phyloP scores from a whole-genome alignment of 2,797 vertebrate genomes.

The Xenentodon cancila region DNA sequence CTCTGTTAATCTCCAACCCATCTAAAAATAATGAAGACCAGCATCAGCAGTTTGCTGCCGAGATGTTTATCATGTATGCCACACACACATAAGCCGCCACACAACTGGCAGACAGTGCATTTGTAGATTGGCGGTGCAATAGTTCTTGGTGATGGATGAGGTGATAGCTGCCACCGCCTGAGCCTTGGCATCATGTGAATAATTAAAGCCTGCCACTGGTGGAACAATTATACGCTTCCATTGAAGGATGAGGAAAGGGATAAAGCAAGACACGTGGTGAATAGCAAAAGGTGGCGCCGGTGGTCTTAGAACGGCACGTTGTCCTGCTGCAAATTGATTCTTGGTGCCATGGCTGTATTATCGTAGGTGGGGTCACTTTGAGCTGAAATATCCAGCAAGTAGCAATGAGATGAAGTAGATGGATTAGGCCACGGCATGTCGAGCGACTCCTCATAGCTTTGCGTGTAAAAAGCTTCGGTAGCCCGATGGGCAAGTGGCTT shows the following conservation, averaged over 20 bases:
- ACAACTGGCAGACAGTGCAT: conserved; percentile 52
- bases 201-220: conserved; percentile 78
- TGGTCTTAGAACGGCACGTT: conserved; percentile 3
- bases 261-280: conserved; percentile 45
- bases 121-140: conserved; percentile 57
- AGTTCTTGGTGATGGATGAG: conserved; percentile 77
- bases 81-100: conserved; percentile 20
- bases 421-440: neutral
- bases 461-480: neutral
- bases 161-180: conserved; percentile 74
- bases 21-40: conserved; percentile 73
- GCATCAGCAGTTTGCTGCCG: conserved; percentile 72
- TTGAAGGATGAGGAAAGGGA: conserved; percentile 69
- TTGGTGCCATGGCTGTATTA: neutral
- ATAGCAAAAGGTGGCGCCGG: conserved; percentile 39
- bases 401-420: conserved; percentile 2
- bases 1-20: conserved; percentile 65
- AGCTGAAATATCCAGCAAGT: conserved; percentile 24
- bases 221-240: conserved; percentile 74
- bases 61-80: conserved; percentile 68
- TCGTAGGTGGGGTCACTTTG: conserved; percentile 24
- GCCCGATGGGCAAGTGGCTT: conserved; percentile 12
- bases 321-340: conserved; percentile 51
- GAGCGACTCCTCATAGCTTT: conserved; percentile 6
- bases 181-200: conserved; percentile 76